Evolutionary conservation across 2,888 invertebrate species (phyloP), one percentile per base, ranked within the genome.

Genomic region (Rhabditoides inermis): DNA sequence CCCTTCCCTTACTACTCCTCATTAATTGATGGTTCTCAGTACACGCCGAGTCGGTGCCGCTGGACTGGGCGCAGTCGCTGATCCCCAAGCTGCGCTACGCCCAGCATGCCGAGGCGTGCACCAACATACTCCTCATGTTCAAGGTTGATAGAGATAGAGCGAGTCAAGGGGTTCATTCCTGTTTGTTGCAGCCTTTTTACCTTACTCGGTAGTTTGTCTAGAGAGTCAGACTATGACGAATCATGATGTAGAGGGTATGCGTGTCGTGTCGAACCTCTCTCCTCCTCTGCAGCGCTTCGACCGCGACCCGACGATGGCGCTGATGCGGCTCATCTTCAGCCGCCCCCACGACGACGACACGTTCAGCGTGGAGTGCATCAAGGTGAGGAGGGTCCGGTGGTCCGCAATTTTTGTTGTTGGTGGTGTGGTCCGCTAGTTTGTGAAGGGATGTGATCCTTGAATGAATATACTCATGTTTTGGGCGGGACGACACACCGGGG

Each of bases 71-170:
- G 18, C 18, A 58, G 27, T 51, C 51, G 22, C 51, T 57, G 18
- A 63, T 61, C 32, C 59, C 65, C 6, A 65, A 65, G 73, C 79
- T 90, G 56, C 86, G 87, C 72, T 85, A 85, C 77, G 83, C 85
- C 76, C 86, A 85, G 69, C 89, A 95, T 77, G 85, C 91, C 0
- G 94, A 95, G 82, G 92, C 94, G 0, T 80, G 92, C 27, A 88
- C 90, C 32, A 86, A 88, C 58, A 85, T 95, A 67, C 81, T 91
- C 69, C 82, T 94, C 63, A 85, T 90, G 83, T 82, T 95, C 64
- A 90, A 90, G 78, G n/a, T n/a, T n/a, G n/a, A n/a, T n/a, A n/a
- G n/a, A n/a, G n/a, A n/a, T n/a, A n/a, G n/a, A n/a, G n/a, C n/a
- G n/a, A n/a, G n/a, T n/a, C n/a, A n/a, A n/a, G n/a, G n/a, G n/a